These are phyloP conservation scores for Eurystomus glaucurus DNA, from an alignment of 2,797 vertebrate genomes.

Conservation along the genomic window DNA sequence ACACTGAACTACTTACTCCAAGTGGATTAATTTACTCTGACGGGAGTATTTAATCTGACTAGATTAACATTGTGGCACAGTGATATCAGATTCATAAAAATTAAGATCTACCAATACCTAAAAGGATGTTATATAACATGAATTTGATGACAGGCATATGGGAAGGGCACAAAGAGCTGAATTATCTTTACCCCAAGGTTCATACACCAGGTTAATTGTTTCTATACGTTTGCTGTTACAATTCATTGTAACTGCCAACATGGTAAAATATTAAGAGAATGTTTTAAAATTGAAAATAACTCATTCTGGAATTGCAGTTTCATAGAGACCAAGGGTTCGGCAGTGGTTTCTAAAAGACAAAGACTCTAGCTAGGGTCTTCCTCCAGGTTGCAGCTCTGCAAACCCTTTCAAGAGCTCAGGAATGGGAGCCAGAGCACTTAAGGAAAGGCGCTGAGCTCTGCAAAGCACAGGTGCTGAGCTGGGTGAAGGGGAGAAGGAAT, in stretches of 20 bases:
- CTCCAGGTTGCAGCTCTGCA: neutral
- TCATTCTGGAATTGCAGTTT: neutral
- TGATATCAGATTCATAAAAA: neutral
- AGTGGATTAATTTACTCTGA: neutral
- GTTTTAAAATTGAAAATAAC: slow-evolving; percentile 1
- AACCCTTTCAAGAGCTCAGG: neutral
- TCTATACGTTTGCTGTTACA: neutral
- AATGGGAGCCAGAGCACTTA: neutral
- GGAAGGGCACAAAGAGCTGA: neutral
- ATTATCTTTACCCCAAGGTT: neutral
- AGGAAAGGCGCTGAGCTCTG: neutral
- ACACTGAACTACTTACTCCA: neutral
- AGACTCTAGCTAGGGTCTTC: neutral
- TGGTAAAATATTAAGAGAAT: slow-evolving; percentile 11
- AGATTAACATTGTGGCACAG: neutral
- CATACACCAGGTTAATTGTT: neutral
- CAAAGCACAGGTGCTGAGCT: fast-evolving
- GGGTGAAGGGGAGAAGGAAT: neutral
- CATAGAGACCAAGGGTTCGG: neutral
- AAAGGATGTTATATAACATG: neutral
- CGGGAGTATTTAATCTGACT: neutral
- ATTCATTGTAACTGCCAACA: neutral
- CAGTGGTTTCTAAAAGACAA: neutral
- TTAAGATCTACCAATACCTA: neutral
- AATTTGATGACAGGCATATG: neutral